Evolutionary conservation across 2,113 vertebrate species (phyloP), one percentile per base, ranked within the genome.

Genomic region (Nerophis lumbriciformis): DNA sequence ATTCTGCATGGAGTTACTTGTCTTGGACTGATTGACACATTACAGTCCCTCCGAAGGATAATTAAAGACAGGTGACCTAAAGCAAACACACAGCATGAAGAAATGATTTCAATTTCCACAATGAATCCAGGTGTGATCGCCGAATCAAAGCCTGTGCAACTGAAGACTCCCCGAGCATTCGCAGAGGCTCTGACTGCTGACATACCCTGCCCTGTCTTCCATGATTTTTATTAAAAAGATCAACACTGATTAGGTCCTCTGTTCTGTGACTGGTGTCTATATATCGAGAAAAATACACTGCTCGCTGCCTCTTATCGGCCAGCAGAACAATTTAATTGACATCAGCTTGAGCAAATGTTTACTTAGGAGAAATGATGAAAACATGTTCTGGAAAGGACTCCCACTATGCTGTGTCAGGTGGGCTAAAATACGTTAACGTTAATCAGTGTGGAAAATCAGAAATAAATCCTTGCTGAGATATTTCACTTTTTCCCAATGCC

Each of bases 371-470:
- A 86, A 86, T 85, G 73, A 84, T 83, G 77, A 77, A 45, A 28
- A 28, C 10, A 45, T 77, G 69, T 67, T 80, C 75, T 74, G 78
- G 83, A 85, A 81, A 84, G 76, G 79, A 85, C 70, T 82, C 79
- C 75, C 1, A 56, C 78, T 68, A 51, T 67, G 76, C 72, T 73
- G 85, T 85, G 80, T 84, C 85, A 82, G 75, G 75, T 83, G 78
- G 81, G 73, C 71, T 73, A 69, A 83, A 82, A 68, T 65, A 73
- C 28, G 53, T 78, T 83, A 77, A 79, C 68, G 63, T 77, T 84
- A 86, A 87, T 85, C 73, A 80, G 72, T 74, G 76, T 81, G 82
- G 84, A 83, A 83, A 87, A 84, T 80, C 71, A 77, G 75, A 62
- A 79, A 82, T 72, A 71, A 75, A 61, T 59, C 76, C 72, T 71